Base-by-base conservation (phyloP, 2,113 vertebrate species). In the Andinoacara biseriatus region DNA sequence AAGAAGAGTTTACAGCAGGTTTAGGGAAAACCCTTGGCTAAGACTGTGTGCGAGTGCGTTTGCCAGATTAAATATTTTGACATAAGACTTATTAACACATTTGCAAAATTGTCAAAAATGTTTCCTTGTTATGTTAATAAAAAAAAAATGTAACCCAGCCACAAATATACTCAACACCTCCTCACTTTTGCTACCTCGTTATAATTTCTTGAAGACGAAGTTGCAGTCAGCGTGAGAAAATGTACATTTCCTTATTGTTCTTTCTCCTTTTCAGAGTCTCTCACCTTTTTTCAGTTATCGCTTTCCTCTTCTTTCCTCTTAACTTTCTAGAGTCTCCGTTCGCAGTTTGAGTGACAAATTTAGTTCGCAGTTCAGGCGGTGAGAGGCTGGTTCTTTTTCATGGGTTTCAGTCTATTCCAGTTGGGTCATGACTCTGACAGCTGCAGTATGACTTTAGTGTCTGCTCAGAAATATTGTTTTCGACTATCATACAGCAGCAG, bases 321-420 rank as follows among this genome's bases (percentile, higher is more conserved):
- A 57, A 35, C 29, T 38, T 74, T 81, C 52, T 54, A 7, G 43
- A 22, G 86, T 85, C 60, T 84, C 77, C 76, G 13, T 78, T 89
- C 75, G 3, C 58, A 52, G 74, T 78, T 74, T 91, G 90, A 94
- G 43, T 89, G 93, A 91, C 85, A 88, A 81, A 91, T 93, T 77
- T 90, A 61, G 84, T 90, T 83, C 59, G 29, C 40, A 79, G 76
- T 88, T 92, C 81, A 88, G 86, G 80, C 61, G 18, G 60, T 9
- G 75, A 85, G 63, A 80, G 46, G 65, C 82, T 63, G 78, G 76
- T 78, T 90, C 87, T 89, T 72, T 90, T 91, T 91, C 75, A 74
- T 77, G 3, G 33, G 77, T 82, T 85, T 87, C 78, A 87, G 80
- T 80, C 84, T 86, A 56, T 84, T 88, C 86, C 83, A 86, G 80